phyloP scores from a whole-genome alignment of 1,140 invertebrate genomes.

The Lineus longissimus region DNA sequence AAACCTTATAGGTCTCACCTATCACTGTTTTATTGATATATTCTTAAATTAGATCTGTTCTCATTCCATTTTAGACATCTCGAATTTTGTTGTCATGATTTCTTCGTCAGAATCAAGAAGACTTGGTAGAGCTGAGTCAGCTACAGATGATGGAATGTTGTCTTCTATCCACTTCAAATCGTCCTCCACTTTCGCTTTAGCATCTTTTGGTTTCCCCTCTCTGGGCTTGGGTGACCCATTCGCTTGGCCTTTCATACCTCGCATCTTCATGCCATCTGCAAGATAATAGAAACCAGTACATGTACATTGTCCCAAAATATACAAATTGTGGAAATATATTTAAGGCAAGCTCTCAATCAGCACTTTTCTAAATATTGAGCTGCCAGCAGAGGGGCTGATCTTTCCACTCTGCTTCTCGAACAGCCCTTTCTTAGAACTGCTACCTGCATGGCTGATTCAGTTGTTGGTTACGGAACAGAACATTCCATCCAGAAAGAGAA shows the following conservation, averaged over 20 bases:
- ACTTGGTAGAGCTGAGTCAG: constrained; percentile 68
- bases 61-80: constrained; percentile 87
- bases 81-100: constrained; percentile 81
- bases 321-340: constrained; percentile 6
- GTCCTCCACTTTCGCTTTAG: constrained; percentile 57
- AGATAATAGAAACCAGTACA: constrained; percentile 12
- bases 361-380: too few relatives aligned
- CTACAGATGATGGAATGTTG: constrained; percentile 75
- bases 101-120: constrained; percentile 85
- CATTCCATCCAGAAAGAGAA: too few relatives aligned
- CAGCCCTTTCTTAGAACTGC: too few relatives aligned
- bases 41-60: background rate
- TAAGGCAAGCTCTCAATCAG: too few relatives aligned
- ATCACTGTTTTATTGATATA: too few relatives aligned
- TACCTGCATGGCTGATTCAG: too few relatives aligned
- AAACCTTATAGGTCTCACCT: too few relatives aligned
- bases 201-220: constrained; percentile 27
- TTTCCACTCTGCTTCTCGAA: too few relatives aligned
- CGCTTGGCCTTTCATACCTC: constrained; percentile 45
- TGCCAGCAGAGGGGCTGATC: too few relatives aligned
- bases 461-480: too few relatives aligned
- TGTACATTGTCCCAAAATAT: background rate
- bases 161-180: constrained; percentile 89
- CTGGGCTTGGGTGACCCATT: constrained; percentile 41
- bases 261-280: constrained; percentile 68